Conservation (phyloP, 2,888 invertebrate species). For the Cyclophora albipunctata region DNA sequence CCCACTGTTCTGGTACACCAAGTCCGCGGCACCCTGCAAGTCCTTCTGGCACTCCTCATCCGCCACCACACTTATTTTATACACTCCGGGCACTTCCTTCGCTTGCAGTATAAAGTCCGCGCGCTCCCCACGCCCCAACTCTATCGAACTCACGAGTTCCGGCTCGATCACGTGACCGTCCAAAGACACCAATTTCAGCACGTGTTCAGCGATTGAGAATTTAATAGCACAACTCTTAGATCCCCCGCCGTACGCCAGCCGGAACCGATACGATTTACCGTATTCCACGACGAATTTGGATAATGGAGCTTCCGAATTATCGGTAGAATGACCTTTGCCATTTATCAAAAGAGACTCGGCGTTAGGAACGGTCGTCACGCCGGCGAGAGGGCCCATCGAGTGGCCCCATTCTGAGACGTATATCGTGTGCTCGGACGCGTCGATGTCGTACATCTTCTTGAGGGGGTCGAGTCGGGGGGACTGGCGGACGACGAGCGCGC, state of each 20-base stretch:
- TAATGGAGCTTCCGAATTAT: slow-evolving; percentile 52
- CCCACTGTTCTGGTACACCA: slow-evolving; percentile 54
- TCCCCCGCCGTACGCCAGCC: slow-evolving; percentile 80
- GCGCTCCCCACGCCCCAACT: slow-evolving; percentile 82
- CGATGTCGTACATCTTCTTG: slow-evolving; percentile 79
- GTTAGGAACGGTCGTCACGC: slow-evolving; percentile 50
- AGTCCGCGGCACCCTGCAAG: slow-evolving; percentile 69
- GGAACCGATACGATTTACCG: slow-evolving; percentile 79
- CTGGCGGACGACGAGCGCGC: slow-evolving; percentile 81
- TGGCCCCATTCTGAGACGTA: slow-evolving; percentile 83
- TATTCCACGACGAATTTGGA: slow-evolving; percentile 71
- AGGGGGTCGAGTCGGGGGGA: slow-evolving; percentile 77
- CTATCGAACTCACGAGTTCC: slow-evolving; percentile 72
- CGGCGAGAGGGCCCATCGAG: slow-evolving; percentile 66
- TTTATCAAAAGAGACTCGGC: slow-evolving; percentile 78
- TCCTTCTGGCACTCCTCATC: slow-evolving; percentile 65
- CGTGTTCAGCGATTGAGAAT: slow-evolving; percentile 79
- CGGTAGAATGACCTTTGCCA: slow-evolving; percentile 72
- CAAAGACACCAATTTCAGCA: slow-evolving; percentile 78
- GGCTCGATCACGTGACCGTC: slow-evolving; percentile 81
- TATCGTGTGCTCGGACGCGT: slow-evolving; percentile 80
- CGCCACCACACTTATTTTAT: slow-evolving; percentile 76
- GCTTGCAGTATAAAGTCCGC: slow-evolving; percentile 83
- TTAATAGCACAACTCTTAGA: slow-evolving; percentile 80
- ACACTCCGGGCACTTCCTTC: slow-evolving; percentile 70